phyloP scores from a whole-genome alignment of 1,140 invertebrate genomes.

The Leptinotarsa lineolata region DNA sequence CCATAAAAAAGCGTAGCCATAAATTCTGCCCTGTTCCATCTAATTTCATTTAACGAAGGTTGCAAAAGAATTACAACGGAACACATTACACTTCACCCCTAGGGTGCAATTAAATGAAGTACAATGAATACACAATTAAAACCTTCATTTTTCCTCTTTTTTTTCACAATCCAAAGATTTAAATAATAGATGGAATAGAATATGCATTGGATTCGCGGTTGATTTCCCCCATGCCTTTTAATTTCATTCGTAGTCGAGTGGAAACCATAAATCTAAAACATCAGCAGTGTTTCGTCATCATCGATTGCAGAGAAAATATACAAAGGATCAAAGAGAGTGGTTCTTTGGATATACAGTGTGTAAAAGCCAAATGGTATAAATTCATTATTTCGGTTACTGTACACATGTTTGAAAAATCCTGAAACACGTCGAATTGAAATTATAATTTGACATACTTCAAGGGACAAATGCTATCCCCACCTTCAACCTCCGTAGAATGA shows the following conservation, averaged over 20 bases:
- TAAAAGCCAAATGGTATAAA: too few relatives aligned
- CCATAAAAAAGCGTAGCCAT: not conserved
- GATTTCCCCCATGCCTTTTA: not conserved
- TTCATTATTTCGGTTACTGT: too few relatives aligned
- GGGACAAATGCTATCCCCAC: too few relatives aligned
- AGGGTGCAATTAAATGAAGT: conserved; percentile 1
- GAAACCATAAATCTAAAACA: too few relatives aligned
- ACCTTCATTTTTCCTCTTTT: not conserved
- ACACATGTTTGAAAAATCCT: too few relatives aligned
- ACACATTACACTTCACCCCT: not conserved
- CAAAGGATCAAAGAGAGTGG: too few relatives aligned
- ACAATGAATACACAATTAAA: conserved; percentile 3
- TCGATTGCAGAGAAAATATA: too few relatives aligned
- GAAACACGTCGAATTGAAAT: too few relatives aligned
- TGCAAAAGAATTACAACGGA: not conserved
- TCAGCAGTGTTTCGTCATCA: too few relatives aligned
- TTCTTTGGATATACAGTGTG: too few relatives aligned
- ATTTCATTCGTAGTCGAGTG: not conserved
- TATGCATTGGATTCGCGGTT: not conserved
- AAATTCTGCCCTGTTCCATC: conserved; percentile 2
- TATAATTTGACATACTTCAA: too few relatives aligned
- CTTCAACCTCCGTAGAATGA: too few relatives aligned
- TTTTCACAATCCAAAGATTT: not conserved
- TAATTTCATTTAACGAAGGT: conserved; percentile 8
- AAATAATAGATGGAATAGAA: not conserved